Evolutionary conservation across 2,888 invertebrate species (phyloP), one percentile per base, ranked within the genome.

Genomic region (Laspeyria flexula): DNA sequence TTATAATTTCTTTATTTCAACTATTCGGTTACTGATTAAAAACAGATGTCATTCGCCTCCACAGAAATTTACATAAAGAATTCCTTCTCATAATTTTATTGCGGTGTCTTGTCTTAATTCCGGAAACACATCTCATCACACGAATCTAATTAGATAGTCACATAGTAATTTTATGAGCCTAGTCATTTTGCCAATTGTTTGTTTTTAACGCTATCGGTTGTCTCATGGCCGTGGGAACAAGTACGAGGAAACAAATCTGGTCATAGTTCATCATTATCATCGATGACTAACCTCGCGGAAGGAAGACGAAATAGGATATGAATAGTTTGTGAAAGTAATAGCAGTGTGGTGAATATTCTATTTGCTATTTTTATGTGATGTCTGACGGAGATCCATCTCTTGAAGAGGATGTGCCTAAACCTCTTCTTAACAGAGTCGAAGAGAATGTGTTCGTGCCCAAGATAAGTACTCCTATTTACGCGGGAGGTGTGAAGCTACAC

Each of bases 351-450:
- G 47, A 43, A 49, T 45, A 52, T 40, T 60, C 39, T 23, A 34
- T 38, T 55, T 35, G 43, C 48, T 42, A 65, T 25, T 65, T 71
- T 55, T 77, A 78, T 86, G 90, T 89, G 75, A 93, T 93, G 93
- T 93, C 93, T 73, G 93, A 93, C 88, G 92, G 92, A 37, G 89
- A 90, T 64, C 93, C 93, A 71, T 93, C 93, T 49, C 83, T 93
- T 38, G 93, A 92, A 77, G 92, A 93, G 75, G 90, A 90, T 64
- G 75, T 88, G 47, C 92, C 92, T 15, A 85, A 85, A 67, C 87
- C 90, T 52, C 75, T 92, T 57, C 71, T 91, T 18, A 83, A 81
- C 40, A 81, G 73, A 58, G 72, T 76, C 4, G 91, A 91, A 59
- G 90, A 88, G 54, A 89, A 91, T 90, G 90, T 91, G 53, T 92